Evolutionary conservation across 2,113 vertebrate genomes (phyloP).

Genomic region (Trinectes maculatus): DNA sequence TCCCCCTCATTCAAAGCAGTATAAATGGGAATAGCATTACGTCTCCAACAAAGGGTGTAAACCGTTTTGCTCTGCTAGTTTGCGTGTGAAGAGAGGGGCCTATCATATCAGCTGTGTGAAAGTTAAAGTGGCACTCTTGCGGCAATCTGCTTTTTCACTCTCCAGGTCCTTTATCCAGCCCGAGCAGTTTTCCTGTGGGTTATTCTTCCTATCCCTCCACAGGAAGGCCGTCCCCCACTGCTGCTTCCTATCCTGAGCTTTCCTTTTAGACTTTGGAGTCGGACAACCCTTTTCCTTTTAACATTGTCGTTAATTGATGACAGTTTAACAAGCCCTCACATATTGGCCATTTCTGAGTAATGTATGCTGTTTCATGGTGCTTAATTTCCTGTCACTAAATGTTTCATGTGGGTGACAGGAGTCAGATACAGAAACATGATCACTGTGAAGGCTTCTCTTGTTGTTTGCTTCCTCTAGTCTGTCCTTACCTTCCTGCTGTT

Average conservation of each 20-base stretch:
- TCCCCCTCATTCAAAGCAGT: constrained; percentile 38
- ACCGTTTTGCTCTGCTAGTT: constrained; percentile 28
- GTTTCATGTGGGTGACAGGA: background rate
- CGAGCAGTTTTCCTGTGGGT: constrained; percentile 77
- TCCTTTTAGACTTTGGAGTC: constrained; percentile 57
- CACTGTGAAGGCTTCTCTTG: constrained; percentile 13
- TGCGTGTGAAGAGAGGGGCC: constrained; percentile 74
- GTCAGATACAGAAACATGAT: constrained; percentile 7
- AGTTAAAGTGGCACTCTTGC: constrained; percentile 57
- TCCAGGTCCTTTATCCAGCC: constrained; percentile 76
- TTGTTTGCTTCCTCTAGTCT: constrained; percentile 16
- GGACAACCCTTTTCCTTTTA: constrained; percentile 62
- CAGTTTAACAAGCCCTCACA: constrained; percentile 25
- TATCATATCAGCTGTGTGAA: constrained; percentile 67
- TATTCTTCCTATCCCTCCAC: constrained; percentile 79
- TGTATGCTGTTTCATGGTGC: background rate
- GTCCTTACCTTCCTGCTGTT: constrained; percentile 37
- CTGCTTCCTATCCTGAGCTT: constrained; percentile 75
- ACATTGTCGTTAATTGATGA: constrained; percentile 48
- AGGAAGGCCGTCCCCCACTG: constrained; percentile 76
- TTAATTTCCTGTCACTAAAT: background rate
- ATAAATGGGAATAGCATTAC: constrained; percentile 27
- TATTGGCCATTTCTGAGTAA: constrained; percentile 7
- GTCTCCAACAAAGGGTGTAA: constrained; percentile 44
- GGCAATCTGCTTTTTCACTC: constrained; percentile 77